Evolutionary conservation across 1,140 invertebrate genomes (phyloP), one percentile per base, ranked within the genome.

Genomic region (Drosophila pachea): DNA sequence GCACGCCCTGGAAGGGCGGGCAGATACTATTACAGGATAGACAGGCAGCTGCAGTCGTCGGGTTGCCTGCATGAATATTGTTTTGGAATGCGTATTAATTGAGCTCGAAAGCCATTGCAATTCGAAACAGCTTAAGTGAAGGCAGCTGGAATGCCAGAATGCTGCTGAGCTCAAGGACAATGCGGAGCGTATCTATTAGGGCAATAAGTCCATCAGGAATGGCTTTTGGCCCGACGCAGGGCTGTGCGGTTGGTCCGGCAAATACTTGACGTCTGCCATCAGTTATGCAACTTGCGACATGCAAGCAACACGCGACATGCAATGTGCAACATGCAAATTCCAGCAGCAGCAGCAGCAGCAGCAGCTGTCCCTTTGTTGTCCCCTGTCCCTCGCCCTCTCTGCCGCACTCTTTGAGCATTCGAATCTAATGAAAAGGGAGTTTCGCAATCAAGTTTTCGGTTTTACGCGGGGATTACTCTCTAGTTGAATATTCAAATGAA

Each of bases 1-100:
- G 29, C 9, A 58, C 58, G 42, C 63, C 63, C 63, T 58, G 45
- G 38, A 64, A 2, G 29, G 2, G 6, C 11, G n/a, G n/a, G 40
- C 12, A 4, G 6, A 36, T 9, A 36, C 35, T 36, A 36, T 8
- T 4, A n/a, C 12, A 8, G 4, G 38, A 40, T 4, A n/a, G 38
- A 1, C 38, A 42, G 6, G 11, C 6, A 40, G 22, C 22, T 22
- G 22, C 22, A 22, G 22, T 22, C 22, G 22, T 22, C 22, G 22
- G 22, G 22, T 3, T 12, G 40, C 40, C 12, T 43, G 40, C 40
- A 14, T 43, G 40, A 9, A 16, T 47, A 47, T 22, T 47, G 45
- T 47, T 47, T 29, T 22, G 45, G 12, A 29, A 31, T 31, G 54
- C 12, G 22, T 6, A 32, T 31, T 31, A 29, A 58, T 47, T 33